These are phyloP conservation scores for Pantelozetes paolii DNA, from an alignment of 2,888 invertebrate species.

Conservation along the genomic window DNA sequence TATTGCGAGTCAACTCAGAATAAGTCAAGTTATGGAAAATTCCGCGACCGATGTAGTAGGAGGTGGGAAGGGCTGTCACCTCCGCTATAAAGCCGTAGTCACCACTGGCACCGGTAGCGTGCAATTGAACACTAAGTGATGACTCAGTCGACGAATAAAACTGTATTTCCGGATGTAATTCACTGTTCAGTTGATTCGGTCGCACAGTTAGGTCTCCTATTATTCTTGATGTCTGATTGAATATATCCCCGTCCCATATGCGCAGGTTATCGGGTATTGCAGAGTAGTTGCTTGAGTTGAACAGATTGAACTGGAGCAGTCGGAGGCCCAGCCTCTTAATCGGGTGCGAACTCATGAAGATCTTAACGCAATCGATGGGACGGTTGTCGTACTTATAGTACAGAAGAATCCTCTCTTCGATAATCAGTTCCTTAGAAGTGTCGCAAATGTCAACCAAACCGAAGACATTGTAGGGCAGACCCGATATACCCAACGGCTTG, in stretches of 20 bases:
- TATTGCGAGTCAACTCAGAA: constrained; percentile 72
- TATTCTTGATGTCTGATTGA: constrained; percentile 68
- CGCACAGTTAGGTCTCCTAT: constrained; percentile 25
- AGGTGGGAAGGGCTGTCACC: constrained; percentile 87
- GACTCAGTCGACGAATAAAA: constrained; percentile 47
- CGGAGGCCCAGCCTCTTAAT: constrained; percentile 85
- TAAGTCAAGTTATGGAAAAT: constrained; percentile 83
- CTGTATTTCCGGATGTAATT: constrained; percentile 38
- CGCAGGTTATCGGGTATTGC: constrained; percentile 75
- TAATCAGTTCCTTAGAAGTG: constrained; percentile 79
- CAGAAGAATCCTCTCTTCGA: constrained; percentile 82
- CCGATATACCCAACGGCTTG: constrained; percentile 71
- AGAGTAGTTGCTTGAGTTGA: constrained; percentile 74
- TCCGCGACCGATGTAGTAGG: constrained; percentile 84
- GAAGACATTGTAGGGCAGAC: constrained; percentile 83
- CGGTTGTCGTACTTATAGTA: constrained; percentile 96
- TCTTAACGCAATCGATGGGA: constrained; percentile 95
- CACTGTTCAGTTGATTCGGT: neutral
- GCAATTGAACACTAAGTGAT: constrained; percentile 74
- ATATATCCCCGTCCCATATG: constrained; percentile 87
- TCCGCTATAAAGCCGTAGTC: constrained; percentile 95
- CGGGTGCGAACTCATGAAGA: constrained; percentile 78
- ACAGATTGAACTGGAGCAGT: constrained; percentile 83
- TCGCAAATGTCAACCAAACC: constrained; percentile 95
- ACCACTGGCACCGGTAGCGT: constrained; percentile 91